Conservation (phyloP, 2,113 vertebrate species). For the Phrynosoma blainvillii region DNA sequence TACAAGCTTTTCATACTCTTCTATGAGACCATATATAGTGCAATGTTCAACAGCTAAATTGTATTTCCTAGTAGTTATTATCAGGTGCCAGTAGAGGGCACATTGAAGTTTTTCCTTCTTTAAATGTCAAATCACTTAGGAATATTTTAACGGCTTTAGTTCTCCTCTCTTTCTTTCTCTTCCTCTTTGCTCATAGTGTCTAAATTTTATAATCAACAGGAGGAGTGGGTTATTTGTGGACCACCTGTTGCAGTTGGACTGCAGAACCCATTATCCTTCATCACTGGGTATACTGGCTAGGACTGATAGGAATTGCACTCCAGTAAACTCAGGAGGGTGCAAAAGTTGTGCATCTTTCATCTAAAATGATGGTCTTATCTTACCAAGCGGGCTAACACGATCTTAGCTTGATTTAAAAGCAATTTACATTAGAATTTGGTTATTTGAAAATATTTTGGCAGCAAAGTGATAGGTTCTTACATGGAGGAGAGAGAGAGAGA, state of each 20-base stretch:
- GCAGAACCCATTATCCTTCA: too few relatives aligned
- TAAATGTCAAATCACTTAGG: not conserved
- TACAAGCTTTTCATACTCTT: not conserved
- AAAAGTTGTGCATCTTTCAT: too few relatives aligned
- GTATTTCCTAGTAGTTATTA: not conserved
- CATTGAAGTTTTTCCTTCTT: slow-evolving; percentile 41
- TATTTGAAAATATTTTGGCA: not conserved
- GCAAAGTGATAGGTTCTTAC: not conserved
- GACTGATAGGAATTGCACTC: too few relatives aligned
- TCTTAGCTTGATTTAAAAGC: not conserved
- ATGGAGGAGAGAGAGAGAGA: not conserved
- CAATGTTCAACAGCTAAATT: fast-evolving
- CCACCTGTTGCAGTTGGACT: too few relatives aligned
- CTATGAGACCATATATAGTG: not conserved
- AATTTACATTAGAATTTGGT: not conserved
- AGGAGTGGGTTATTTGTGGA: too few relatives aligned
- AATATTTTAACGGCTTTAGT: not conserved
- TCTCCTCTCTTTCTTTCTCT: not conserved
- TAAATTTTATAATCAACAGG: too few relatives aligned
- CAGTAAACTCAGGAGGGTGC: too few relatives aligned
- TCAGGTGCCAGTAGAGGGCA: slow-evolving; percentile 62
- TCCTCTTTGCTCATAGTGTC: too few relatives aligned
- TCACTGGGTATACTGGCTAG: too few relatives aligned
- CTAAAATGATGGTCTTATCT: too few relatives aligned
- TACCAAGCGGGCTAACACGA: not conserved